Base-by-base conservation (phyloP, 2,113 vertebrate species). In the Casuarius casuarius region DNA sequence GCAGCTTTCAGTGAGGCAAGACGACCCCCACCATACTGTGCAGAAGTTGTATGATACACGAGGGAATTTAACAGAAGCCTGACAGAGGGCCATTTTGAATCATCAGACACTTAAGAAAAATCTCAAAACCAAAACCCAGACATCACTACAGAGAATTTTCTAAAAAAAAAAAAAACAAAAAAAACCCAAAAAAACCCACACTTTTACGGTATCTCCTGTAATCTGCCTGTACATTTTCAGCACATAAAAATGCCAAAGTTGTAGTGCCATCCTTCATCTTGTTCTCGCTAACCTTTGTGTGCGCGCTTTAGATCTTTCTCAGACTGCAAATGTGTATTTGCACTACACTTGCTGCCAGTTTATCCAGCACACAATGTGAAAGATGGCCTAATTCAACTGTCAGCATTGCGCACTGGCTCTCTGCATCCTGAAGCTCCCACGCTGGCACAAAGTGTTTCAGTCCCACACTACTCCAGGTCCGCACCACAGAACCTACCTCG, bases 181-280 rank as follows among this genome's bases (percentile, higher is more conserved):
- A 26, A 54, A 54, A 14, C 52, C 52, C 52, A 23, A 28, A n/a
- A n/a, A n/a, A n/a, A n/a, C n/a, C n/a, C 26, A 35, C 35, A 58
- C 84, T 94, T 96, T 96, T 68, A 96, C 78, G 91, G 93, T 94
- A 78, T 66, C 52, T 87, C 46, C n/a, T 83, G 62, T 58, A 74
- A 67, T 21, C 26, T 10, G 7, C 44, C 66, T 75, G 33, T 77
- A 88, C 68, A 73, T 82, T 94, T 94, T 90, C 81, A 90, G 77
- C 52, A 80, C 51, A 44, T 58, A 83, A 80, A 95, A 70, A 95
- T 5, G 84, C 61, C 54, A 88, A 94, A 3, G 2, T 66, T 91
- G 82, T 21, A 20, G 52, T 70, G 71, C 67, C 28, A 87, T 38
- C 66, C 66, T 74, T 86, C 72, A 62, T 49, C 65, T 49, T 93